Evolutionary conservation across 2,797 vertebrate genomes (phyloP), one percentile per base, ranked within the genome.

Genomic region (Platalea minor): DNA sequence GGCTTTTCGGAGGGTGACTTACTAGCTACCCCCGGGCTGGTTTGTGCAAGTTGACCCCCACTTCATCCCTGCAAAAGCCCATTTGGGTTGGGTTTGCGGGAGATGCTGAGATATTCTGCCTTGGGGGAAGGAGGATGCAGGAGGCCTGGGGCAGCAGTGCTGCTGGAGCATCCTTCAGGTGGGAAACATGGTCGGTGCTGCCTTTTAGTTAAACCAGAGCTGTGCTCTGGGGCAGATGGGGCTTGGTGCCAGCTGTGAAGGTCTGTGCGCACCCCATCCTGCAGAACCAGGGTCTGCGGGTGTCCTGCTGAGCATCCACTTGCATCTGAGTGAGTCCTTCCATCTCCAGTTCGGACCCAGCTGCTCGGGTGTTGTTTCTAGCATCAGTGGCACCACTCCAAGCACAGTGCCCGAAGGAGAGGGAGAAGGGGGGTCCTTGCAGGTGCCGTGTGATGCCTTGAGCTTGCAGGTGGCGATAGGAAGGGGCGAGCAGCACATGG

Each of bases 261-360:
- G 13, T 43, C 54, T 65, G 9, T 59, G 63, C 1, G 0, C 21
- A 17, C 43, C 9, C 11, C 2, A 0, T 43, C 25, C 41, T 9
- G 5, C 41, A 72, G 37, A 46, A 78, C 53, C 0, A 13, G 15
- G 46, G 48, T 16, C 57, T 64, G 10, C 3, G 10, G 33, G 25
- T 48, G 50, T 50, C 50, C 28, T 51, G 9, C 61, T 84, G 50
- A 79, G 57, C 64, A 16, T 35, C 35, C 31, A 2, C 20, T 60
- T 2, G 17, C 41, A 56, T 54, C 83, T 0, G 4, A 13, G 19
- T 4, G 17, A 63, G n/a, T 45, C 17, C 8, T 75, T 5, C 39
- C 1, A 0, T 53, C 59, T 79, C 63, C 37, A 21, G 13, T 56
- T 46, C 1, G 4, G 46, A 29, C 54, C 20, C 0, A 0, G 20